Evolutionary conservation across 2,797 vertebrate genomes (phyloP).

Genomic region (Onychomys torridus): DNA sequence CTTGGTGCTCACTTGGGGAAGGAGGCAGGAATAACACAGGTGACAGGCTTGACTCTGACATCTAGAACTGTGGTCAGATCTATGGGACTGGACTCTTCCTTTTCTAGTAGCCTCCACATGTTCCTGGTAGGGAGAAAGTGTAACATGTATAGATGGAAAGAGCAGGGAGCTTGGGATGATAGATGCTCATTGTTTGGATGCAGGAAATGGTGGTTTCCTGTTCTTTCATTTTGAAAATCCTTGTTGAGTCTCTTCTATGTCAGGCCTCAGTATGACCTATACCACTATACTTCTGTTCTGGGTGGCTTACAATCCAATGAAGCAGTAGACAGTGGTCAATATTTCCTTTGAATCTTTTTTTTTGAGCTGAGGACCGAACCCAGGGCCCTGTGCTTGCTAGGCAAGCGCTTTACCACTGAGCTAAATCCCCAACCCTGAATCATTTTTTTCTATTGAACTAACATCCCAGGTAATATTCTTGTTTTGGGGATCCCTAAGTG

Average conservation of each 20-base stretch:
- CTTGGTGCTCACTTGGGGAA: background rate
- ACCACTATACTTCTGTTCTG: background rate
- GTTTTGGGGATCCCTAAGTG: background rate
- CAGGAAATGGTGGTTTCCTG: background rate
- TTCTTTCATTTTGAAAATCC: background rate
- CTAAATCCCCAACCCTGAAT: no score
- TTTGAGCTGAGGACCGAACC: no score
- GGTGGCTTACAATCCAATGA: background rate
- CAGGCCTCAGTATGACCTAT: background rate
- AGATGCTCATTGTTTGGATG: background rate
- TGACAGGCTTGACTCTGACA: background rate
- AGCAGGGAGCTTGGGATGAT: background rate
- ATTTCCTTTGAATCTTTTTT: background rate
- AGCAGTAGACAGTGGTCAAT: background rate
- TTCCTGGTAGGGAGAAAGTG: background rate
- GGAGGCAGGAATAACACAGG: background rate
- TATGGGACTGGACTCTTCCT: background rate
- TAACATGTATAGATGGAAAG: background rate
- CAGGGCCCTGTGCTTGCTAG: no score
- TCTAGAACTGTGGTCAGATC: background rate
- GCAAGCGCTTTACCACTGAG: no score
- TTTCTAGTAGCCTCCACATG: background rate
- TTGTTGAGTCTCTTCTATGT: background rate
- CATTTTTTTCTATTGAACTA: background rate
- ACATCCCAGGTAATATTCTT: background rate